Evolutionary conservation across 2,797 vertebrate species (phyloP).

Genomic region (Crypturellus tataupa): DNA sequence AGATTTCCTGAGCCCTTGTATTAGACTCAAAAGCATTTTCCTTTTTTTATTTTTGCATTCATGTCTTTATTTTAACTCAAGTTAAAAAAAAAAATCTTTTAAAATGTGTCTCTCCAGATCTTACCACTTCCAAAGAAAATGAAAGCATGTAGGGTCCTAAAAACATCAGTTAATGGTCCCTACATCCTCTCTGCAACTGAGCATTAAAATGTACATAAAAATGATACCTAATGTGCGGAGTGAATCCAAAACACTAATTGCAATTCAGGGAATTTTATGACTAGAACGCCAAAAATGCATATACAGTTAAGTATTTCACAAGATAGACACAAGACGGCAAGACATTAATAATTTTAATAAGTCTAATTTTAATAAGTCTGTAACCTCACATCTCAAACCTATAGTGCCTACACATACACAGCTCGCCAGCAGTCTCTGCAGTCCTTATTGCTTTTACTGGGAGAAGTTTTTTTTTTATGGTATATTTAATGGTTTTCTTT

Average conservation of each 20-base stretch:
- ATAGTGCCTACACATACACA: not conserved
- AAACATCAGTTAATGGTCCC: not conserved
- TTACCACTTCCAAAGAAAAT: not conserved
- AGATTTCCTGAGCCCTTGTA: not conserved
- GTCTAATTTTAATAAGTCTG: not conserved
- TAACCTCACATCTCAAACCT: not conserved
- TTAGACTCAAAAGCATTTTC: not conserved
- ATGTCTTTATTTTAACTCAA: not conserved
- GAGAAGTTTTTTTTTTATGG: not conserved
- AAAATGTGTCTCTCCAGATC: not conserved
- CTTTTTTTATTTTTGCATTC: not conserved
- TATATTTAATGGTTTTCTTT: not conserved
- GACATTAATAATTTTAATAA: not conserved
- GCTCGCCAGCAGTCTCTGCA: not conserved
- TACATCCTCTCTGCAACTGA: not conserved
- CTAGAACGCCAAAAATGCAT: not conserved
- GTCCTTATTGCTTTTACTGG: not conserved
- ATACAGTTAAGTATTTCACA: not conserved
- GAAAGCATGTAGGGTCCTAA: fast-evolving
- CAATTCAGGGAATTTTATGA: not conserved
- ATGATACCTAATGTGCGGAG: not conserved
- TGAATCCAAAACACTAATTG: not conserved
- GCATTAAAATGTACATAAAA: not conserved
- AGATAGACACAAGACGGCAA: not conserved
- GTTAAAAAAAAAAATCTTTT: too few relatives aligned